Conservation (phyloP, 2,113 vertebrate species). For the Podarcis muralis region DNA sequence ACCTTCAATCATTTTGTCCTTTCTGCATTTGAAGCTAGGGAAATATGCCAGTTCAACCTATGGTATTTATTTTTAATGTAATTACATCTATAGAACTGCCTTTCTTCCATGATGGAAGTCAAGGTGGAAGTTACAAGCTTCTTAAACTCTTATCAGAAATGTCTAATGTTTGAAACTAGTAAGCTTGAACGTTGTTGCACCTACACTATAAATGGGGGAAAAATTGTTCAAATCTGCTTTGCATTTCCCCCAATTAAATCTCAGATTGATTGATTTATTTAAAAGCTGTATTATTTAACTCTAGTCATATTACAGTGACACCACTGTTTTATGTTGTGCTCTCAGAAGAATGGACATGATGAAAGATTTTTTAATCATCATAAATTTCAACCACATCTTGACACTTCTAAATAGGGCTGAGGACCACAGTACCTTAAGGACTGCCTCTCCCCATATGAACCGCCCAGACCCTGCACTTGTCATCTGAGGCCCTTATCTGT, state of each 20-base stretch:
- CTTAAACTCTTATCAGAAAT: not conserved
- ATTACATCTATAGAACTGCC: not conserved
- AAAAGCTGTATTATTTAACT: not conserved
- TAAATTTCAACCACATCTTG: not conserved
- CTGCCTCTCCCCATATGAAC: too few relatives aligned
- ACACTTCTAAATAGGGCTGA: not conserved
- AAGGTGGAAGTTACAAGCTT: too few relatives aligned
- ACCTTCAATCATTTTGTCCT: not conserved
- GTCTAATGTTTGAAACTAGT: not conserved
- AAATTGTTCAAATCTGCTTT: not conserved
- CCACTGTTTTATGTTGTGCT: not conserved
- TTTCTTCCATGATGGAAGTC: not conserved
- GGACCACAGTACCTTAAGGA: too few relatives aligned
- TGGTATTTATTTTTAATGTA: not conserved
- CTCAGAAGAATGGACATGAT: too few relatives aligned
- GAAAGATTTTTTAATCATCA: not conserved
- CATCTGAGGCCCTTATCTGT: too few relatives aligned
- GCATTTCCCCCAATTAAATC: not conserved
- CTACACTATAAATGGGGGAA: not conserved
- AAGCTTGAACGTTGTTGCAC: too few relatives aligned
- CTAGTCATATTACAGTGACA: not conserved
- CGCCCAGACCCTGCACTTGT: too few relatives aligned
- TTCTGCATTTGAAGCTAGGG: not conserved
- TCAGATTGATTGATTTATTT: not conserved
- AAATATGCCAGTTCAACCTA: not conserved